A percentile compares a stretch with the other conserved stretches of the same genome.
These are phyloP conservation scores for Adelosebastes latens DNA, from an alignment of 2,797 vertebrate genomes.

Conservation along the genomic window DNA sequence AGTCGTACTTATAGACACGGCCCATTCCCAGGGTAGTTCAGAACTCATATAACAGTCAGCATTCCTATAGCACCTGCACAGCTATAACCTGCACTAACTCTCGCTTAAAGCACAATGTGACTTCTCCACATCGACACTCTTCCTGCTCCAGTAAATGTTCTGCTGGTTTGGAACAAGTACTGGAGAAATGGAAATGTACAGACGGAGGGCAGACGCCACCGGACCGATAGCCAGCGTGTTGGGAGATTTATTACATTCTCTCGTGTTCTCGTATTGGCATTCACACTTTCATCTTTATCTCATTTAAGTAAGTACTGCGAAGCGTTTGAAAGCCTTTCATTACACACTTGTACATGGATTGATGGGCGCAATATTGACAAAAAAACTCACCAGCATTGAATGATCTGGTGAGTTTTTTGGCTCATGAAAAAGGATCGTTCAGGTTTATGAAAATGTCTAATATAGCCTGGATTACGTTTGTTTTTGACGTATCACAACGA, in stretches of 20 bases:
- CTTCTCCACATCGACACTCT: not conserved
- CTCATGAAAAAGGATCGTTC: not conserved
- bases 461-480: no score
- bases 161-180: not conserved
- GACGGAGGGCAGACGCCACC: not conserved
- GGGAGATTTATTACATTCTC: not conserved
- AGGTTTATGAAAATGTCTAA: no score
- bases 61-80: conserved; percentile 1
- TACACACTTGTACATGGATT: no score
- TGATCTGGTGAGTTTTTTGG: not conserved
- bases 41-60: not conserved
- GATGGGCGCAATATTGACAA: not conserved
- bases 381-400: not conserved
- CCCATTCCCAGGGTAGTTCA: not conserved
- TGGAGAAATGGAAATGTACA: not conserved
- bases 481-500: no score
- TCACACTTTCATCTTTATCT: not conserved
- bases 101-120: not conserved
- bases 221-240: not conserved
- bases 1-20: not conserved
- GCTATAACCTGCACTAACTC: not conserved
- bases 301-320: not conserved
- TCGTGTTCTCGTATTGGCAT: not conserved
- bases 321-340: not conserved
- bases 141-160: no score